Evolutionary conservation across 2,888 invertebrate genomes (phyloP), one percentile per base, ranked within the genome.

Genomic region (Lapara coniferarum): DNA sequence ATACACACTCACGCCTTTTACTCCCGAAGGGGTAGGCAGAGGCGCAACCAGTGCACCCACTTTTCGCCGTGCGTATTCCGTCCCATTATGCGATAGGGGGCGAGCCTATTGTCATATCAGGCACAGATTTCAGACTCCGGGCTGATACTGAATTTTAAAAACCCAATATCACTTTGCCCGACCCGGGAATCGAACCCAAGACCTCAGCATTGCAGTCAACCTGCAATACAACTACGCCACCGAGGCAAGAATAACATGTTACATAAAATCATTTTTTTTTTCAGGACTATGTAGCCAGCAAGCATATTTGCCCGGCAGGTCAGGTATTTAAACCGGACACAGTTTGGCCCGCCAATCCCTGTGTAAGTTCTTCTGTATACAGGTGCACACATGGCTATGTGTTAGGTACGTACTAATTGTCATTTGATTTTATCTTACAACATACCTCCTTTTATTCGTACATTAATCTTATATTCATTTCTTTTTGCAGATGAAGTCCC

Each of bases 291-390:
- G 90, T 95, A 3, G 92, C 95, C 0, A 94, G 94, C 78, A 95
- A 96, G 82, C 95, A 95, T 78, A 81, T 95, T 1, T 97, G 97
- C 74, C 96, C 96, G 2, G 96, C 97, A 81, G 97, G 97, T 16
- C 90, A 97, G 37, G 89, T 96, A 10, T 97, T 96, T 85, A 96
- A 97, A 78, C 94, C 95, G 2, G 94, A 95, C 16, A 90, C 93
- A 0, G 92, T 94, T 7, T 87, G 88, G 68, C 95, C 94, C 49
- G 94, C 95, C 58, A 96, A 95, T 78, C 96, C 96, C 4, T 97
- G 97, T 77, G 95, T 96, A 74, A 97, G 97, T 86, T 96, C 97
- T 13, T 95, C 96, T 69, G 96, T 97, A 79, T 96, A 97, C 0
- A 93, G 95, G 77, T 97, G 97, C 81, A 89, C 88, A 3, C 95